Conservation (phyloP, 2,888 invertebrate genomes). For the Pheosia tremula region DNA sequence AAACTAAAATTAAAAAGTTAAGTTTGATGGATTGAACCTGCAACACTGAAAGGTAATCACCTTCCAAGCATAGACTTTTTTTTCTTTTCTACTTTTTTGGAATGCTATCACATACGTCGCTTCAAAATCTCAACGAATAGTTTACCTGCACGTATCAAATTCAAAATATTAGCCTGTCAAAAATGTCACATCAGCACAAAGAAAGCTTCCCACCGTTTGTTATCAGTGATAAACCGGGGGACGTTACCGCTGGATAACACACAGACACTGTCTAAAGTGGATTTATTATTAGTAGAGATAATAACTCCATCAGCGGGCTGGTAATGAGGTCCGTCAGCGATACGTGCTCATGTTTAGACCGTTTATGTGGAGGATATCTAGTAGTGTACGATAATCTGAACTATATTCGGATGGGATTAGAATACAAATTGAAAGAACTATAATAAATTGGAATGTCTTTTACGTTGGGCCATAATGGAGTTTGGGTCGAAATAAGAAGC, state of each 20-base stretch:
- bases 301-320: conserved; percentile 35
- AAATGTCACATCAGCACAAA: background rate
- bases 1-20: too few relatives aligned
- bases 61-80: background rate
- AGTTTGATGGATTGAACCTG: too few relatives aligned
- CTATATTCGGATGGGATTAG: background rate
- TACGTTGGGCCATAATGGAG: too few relatives aligned
- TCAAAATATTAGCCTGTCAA: conserved; percentile 3
- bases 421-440: background rate
- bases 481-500: too few relatives aligned
- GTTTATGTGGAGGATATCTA: conserved; percentile 1
- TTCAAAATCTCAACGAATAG: background rate
- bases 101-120: background rate
- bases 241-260: conserved; percentile 18
- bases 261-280: conserved; percentile 20
- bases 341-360: background rate
- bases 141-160: background rate
- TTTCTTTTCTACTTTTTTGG: background rate
- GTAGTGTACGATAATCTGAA: background rate
- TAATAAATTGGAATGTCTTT: too few relatives aligned
- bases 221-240: conserved; percentile 23
- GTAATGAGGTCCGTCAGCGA: conserved; percentile 30
- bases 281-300: conserved; percentile 38
- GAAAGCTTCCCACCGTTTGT: background rate
- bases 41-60: too few relatives aligned